Percentiles rank a stretch among this genome's conserved stretches.
Conservation (phyloP, 2,113 vertebrate species). For the Grammomys surdaster region DNA sequence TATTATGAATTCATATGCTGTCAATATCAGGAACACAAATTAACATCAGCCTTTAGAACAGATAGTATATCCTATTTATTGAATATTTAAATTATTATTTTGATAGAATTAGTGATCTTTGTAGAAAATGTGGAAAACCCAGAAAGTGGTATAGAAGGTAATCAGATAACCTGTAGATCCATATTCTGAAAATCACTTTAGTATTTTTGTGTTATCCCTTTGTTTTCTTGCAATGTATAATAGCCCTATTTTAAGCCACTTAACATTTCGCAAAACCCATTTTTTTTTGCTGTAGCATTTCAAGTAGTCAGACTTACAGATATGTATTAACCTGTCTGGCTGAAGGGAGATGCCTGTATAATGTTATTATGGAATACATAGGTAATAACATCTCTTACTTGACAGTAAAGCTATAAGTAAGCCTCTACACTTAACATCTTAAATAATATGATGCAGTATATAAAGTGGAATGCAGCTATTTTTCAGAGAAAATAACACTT, state of each 20-base stretch:
- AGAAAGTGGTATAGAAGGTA: neutral
- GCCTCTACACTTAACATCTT: neutral
- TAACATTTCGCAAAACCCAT: neutral
- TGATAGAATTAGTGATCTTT: neutral
- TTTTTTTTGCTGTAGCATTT: neutral
- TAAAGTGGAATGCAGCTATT: neutral
- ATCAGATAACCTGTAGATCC: neutral
- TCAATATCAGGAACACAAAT: neutral
- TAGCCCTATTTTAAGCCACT: neutral
- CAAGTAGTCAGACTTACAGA: neutral
- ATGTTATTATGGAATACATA: neutral
- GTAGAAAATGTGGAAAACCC: slow-evolving; percentile 3
- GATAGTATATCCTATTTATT: neutral
- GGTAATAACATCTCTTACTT: slow-evolving; percentile 4
- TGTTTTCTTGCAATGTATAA: neutral
- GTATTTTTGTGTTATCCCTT: slow-evolving; percentile 1
- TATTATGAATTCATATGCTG: neutral
- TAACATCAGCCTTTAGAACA: neutral
- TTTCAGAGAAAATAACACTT: slow-evolving; percentile 1
- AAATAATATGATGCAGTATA: neutral
- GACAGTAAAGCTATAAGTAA: neutral
- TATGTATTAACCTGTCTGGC: neutral
- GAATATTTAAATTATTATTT: slow-evolving; percentile 5
- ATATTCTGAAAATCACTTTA: neutral
- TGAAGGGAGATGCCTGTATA: neutral